phyloP scores from a whole-genome alignment of 2,797 vertebrate genomes.

The Labroides dimidiatus region DNA sequence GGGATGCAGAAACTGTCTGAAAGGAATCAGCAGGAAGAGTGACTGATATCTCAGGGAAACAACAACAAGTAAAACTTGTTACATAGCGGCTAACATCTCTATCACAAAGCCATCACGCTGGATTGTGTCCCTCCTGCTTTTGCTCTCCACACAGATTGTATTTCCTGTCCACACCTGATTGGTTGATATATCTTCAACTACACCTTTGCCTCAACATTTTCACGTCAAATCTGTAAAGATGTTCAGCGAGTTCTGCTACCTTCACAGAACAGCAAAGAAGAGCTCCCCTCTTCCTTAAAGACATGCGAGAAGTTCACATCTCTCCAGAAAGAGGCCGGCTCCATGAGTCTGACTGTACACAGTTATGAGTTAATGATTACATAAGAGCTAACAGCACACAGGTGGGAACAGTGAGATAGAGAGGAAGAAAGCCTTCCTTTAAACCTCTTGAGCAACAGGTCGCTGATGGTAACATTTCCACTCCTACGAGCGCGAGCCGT shows the following conservation, averaged over 20 bases:
- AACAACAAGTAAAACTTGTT: too few relatives aligned
- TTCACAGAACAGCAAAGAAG: not conserved
- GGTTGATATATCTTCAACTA: too few relatives aligned
- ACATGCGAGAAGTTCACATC: not conserved
- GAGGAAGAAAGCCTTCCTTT: conserved; percentile 15
- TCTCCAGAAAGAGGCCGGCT: not conserved
- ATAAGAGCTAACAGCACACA: conserved; percentile 27
- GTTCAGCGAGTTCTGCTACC: too few relatives aligned
- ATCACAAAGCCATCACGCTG: too few relatives aligned
- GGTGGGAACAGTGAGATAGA: conserved; percentile 13
- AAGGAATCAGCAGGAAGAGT: not conserved
- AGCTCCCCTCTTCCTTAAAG: conserved; percentile 12
- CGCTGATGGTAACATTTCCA: conserved; percentile 7
- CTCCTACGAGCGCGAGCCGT: not conserved
- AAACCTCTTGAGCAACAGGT: conserved; percentile 39
- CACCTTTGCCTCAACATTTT: too few relatives aligned
- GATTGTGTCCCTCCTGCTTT: too few relatives aligned
- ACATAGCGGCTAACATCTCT: too few relatives aligned
- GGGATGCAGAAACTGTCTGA: not conserved
- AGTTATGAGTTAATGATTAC: conserved; percentile 52
- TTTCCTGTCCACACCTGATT: too few relatives aligned
- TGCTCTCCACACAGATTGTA: too few relatives aligned
- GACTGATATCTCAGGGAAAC: too few relatives aligned
- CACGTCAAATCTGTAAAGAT: too few relatives aligned
- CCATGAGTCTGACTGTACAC: conserved; percentile 2